A percentile compares a stretch with the other conserved stretches of the same genome.
phyloP scores from a whole-genome alignment of 2,113 vertebrate species.

The Mionectes macconnelli region DNA sequence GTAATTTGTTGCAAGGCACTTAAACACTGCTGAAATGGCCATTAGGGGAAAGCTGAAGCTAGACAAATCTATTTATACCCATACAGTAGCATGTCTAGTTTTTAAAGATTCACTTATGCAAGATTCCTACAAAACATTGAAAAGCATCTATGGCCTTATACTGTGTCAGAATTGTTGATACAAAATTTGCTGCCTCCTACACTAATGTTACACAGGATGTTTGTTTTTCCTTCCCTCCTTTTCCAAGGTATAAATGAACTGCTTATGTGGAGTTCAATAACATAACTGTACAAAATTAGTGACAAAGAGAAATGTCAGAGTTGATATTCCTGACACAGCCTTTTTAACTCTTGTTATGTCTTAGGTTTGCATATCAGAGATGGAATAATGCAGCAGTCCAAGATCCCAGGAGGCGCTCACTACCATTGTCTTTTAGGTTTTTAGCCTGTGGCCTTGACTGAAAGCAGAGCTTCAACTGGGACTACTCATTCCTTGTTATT shows the following conservation, averaged over 20 bases:
- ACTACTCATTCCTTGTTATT: slow-evolving; percentile 1
- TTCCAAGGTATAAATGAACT: slow-evolving; percentile 40
- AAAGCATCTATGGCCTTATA: neutral
- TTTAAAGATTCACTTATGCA: neutral
- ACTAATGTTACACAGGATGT: neutral
- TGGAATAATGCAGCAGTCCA: slow-evolving; percentile 56
- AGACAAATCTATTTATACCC: neutral
- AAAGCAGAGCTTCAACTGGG: slow-evolving; percentile 23
- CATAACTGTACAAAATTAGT: slow-evolving; percentile 50
- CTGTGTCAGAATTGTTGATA: neutral
- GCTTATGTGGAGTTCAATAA: slow-evolving; percentile 29
- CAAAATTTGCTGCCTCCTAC: slow-evolving; percentile 1
- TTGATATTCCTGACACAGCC: slow-evolving; percentile 30
- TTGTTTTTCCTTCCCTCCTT: slow-evolving; percentile 4
- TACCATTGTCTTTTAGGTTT: slow-evolving; percentile 45
- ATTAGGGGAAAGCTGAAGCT: slow-evolving; percentile 7
- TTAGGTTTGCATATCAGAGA: slow-evolving; percentile 31
- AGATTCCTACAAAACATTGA: neutral
- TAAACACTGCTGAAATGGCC: neutral
- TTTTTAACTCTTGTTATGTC: slow-evolving; percentile 45
- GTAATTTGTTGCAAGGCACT: neutral
- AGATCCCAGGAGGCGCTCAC: slow-evolving; percentile 22
- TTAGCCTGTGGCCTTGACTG: slow-evolving; percentile 41
- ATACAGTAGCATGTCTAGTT: neutral
- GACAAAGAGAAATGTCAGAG: slow-evolving; percentile 57